Conservation (phyloP, 64 coral and sea anemone genomes). For the Cladopsammia gracilis region DNA sequence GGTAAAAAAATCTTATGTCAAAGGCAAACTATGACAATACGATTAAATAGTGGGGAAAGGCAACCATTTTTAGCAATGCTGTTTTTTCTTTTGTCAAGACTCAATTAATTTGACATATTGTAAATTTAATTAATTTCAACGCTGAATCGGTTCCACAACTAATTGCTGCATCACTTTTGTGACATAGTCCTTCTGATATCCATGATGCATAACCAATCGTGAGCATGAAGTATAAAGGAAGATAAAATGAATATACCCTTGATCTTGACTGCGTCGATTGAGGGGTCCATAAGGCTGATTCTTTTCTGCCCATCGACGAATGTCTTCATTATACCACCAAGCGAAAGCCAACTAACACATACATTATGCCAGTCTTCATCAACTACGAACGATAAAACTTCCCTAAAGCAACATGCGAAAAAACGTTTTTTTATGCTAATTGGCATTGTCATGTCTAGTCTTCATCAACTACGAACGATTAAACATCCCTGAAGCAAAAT, state of each 20-base stretch:
- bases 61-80: too few species aligned
- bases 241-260: background rate
- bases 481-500: background rate
- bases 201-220: too few species aligned
- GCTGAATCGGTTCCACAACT: too few species aligned
- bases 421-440: too few species aligned
- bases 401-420: background rate
- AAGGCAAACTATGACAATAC: background rate
- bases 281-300: background rate
- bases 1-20: background rate
- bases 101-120: too few species aligned
- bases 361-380: slow-evolving; percentile 36
- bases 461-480: slow-evolving; percentile 1
- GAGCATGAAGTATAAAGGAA: background rate
- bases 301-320: slow-evolving; percentile 13
- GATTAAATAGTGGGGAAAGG: too few species aligned
- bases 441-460: background rate
- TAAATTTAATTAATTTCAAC: too few species aligned
- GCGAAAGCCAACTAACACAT: slow-evolving; percentile 9
- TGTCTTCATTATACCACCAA: slow-evolving; percentile 7
- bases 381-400: background rate
- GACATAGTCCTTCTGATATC: too few species aligned
- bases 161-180: too few species aligned
- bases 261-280: background rate
- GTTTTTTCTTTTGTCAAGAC: too few species aligned